Evolutionary conservation across 2,888 invertebrate genomes (phyloP).

Genomic region (Philopedon plagiatum): DNA sequence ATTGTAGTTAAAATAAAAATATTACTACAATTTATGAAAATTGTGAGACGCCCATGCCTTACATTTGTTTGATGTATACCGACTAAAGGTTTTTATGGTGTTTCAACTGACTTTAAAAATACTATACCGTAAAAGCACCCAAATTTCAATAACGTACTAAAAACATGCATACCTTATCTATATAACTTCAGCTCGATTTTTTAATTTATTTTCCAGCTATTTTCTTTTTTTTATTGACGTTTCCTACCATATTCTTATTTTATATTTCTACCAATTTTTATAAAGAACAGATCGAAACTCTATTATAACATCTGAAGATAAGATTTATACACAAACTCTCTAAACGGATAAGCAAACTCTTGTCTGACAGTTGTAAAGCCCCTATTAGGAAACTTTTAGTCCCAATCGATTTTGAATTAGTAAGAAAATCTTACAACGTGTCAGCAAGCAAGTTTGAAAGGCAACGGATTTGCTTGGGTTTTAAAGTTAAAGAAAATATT

Average conservation of each 20-base stretch:
- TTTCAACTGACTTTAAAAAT: too few relatives aligned
- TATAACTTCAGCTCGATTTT: too few relatives aligned
- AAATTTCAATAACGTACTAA: too few relatives aligned
- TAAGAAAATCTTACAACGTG: conserved; percentile 15
- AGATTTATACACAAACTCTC: conserved; percentile 2
- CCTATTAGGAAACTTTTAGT: conserved; percentile 30
- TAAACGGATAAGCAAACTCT: conserved; percentile 29
- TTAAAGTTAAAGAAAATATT: conserved; percentile 4
- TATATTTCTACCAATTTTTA: not conserved
- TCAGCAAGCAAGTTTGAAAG: conserved; percentile 20
- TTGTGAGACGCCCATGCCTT: too few relatives aligned
- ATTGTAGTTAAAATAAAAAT: too few relatives aligned
- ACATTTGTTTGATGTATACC: too few relatives aligned
- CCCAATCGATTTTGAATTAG: conserved; percentile 23
- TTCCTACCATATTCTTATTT: not conserved
- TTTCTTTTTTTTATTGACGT: too few relatives aligned
- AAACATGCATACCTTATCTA: too few relatives aligned
- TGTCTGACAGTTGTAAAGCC: conserved; percentile 32
- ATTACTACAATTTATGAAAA: too few relatives aligned
- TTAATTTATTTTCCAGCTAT: too few relatives aligned
- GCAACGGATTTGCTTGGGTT: conserved; percentile 7
- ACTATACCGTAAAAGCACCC: too few relatives aligned
- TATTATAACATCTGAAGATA: conserved; percentile 15
- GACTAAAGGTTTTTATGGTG: too few relatives aligned
- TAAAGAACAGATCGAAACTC: conserved; percentile 7